Evolutionary conservation across 2,797 vertebrate species (phyloP).

Genomic region (Cyclura pinguis): DNA sequence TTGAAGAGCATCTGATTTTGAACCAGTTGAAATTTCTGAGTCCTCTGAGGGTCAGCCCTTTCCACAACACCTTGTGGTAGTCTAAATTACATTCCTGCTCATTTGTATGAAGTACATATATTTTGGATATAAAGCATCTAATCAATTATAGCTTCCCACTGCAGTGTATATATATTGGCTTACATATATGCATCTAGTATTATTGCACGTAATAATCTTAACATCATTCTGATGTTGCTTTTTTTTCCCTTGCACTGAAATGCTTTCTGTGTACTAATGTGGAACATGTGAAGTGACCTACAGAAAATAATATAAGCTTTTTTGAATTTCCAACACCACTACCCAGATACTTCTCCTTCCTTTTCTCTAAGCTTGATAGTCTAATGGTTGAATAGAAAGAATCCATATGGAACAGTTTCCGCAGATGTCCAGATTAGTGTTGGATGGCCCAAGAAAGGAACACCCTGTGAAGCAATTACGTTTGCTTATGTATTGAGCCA

Average conservation of each 20-base stretch:
- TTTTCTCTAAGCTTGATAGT: slow-evolving; percentile 18
- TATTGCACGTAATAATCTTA: neutral
- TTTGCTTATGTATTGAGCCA: slow-evolving; percentile 24
- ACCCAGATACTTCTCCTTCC: neutral
- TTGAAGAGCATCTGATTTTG: neutral
- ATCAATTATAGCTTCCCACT: neutral
- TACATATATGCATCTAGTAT: neutral
- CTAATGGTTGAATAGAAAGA: slow-evolving; percentile 29
- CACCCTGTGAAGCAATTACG: slow-evolving; percentile 41
- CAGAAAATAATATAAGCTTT: neutral
- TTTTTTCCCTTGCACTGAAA: neutral
- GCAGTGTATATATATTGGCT: too few species aligned
- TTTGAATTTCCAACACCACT: neutral
- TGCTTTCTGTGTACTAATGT: neutral
- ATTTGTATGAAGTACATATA: neutral
- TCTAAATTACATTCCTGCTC: neutral
- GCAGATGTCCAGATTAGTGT: slow-evolving; percentile 29
- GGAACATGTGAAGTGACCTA: neutral
- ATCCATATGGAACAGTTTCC: slow-evolving; percentile 29
- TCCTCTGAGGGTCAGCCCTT: neutral
- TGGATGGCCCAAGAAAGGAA: slow-evolving; percentile 29
- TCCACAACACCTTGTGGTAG: neutral
- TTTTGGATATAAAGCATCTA: neutral
- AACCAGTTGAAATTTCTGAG: neutral
- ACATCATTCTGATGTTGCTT: neutral